Evolutionary conservation across 2,113 vertebrate species (phyloP).

Genomic region (Crotalus helleri): DNA sequence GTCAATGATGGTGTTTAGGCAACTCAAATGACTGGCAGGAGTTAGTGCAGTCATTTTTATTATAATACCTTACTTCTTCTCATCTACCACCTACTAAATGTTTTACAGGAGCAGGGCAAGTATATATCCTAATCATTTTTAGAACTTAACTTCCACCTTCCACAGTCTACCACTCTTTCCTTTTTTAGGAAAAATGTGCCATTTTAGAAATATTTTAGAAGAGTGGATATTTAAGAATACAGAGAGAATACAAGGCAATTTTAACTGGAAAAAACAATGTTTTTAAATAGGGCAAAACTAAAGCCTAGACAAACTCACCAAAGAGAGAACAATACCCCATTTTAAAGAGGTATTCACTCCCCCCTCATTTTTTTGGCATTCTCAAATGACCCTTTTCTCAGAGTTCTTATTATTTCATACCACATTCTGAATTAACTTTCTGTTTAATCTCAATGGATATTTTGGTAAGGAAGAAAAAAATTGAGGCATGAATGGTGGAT

Average conservation of each 20-base stretch:
- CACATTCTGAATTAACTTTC: neutral
- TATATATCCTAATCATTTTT: neutral
- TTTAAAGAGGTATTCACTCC: neutral
- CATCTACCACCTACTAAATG: neutral
- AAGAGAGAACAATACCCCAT: neutral
- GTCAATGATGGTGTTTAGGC: neutral
- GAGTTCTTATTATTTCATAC: slow-evolving; percentile 14
- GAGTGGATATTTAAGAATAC: slow-evolving; percentile 16
- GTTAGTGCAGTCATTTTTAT: neutral
- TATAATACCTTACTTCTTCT: neutral
- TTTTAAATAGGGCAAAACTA: neutral
- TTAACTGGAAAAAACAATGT: slow-evolving; percentile 37
- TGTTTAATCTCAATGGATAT: neutral
- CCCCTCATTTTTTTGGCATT: neutral
- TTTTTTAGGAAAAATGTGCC: neutral
- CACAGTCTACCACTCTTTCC: neutral
- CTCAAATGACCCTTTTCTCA: neutral
- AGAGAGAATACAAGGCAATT: neutral
- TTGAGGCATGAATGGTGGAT: neutral
- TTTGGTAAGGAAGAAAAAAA: neutral
- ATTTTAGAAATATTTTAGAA: slow-evolving; percentile 32
- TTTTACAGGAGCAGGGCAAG: neutral
- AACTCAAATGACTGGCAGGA: neutral
- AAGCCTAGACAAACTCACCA: neutral
- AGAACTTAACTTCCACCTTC: neutral